Conservation (phyloP, 2,797 vertebrate genomes). For the Anguilla pacifica region DNA sequence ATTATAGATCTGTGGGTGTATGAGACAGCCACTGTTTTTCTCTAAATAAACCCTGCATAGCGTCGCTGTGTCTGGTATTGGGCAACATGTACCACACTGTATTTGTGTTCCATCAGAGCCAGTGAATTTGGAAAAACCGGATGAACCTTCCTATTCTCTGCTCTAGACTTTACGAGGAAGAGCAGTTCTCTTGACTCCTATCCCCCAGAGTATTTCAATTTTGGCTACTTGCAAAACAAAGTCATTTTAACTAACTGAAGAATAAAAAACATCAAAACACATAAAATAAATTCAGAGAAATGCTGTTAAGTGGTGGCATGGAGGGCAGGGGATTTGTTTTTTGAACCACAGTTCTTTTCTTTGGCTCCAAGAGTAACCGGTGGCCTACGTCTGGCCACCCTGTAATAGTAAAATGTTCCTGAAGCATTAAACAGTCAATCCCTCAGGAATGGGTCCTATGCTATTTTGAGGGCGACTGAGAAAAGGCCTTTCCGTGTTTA, state of each 20-base stretch:
- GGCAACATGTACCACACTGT: not conserved
- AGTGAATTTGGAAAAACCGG: not conserved
- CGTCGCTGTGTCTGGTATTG: not conserved
- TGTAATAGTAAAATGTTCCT: not conserved
- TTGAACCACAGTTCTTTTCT: not conserved
- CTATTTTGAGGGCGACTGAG: not conserved
- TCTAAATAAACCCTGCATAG: conserved; percentile 7
- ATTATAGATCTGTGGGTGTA: conserved; percentile 3
- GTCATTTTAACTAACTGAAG: not conserved
- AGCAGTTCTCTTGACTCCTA: not conserved
- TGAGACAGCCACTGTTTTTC: not conserved
- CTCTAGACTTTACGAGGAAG: not conserved
- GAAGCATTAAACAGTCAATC: not conserved
- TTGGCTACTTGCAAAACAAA: not conserved
- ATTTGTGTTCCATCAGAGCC: not conserved
- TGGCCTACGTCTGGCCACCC: not conserved
- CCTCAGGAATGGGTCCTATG: not conserved
- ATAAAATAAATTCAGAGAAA: not conserved
- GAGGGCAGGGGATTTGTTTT: not conserved
- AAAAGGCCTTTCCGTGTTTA: not conserved
- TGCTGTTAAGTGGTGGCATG: not conserved
- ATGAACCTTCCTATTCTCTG: not conserved
- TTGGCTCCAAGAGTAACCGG: not conserved
- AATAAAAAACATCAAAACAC: not conserved
- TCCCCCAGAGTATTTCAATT: not conserved